A percentile compares a stretch with the other conserved stretches of the same genome.
phyloP scores from a whole-genome alignment of 1,140 invertebrate genomes.

The Conus ventricosus region DNA sequence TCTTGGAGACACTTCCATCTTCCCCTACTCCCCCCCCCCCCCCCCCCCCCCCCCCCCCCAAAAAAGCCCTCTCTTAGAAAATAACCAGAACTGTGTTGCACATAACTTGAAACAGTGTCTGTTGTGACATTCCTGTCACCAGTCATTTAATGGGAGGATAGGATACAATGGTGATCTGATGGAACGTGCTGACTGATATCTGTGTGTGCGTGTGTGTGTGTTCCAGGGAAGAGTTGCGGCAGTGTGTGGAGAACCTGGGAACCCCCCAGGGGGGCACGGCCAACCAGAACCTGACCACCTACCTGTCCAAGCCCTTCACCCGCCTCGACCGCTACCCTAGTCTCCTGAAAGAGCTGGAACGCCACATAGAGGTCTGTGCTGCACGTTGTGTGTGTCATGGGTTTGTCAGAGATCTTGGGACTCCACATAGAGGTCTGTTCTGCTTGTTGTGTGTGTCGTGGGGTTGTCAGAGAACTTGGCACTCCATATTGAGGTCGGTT shows the following conservation, averaged over 20 bases:
- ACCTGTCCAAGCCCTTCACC: slow-evolving; percentile 94
- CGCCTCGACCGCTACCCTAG: slow-evolving; percentile 91
- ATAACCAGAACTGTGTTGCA: no score
- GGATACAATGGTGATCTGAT: no score
- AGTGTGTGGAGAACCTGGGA: slow-evolving; percentile 88
- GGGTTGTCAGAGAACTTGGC: neutral
- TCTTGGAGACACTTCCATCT: no score
- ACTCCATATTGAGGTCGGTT: no score
- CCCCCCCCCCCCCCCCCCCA: no score
- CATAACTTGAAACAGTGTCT: no score
- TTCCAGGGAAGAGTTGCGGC: slow-evolving; percentile 86
- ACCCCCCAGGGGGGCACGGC: slow-evolving; percentile 85
- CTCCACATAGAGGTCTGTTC: slow-evolving; percentile 86
- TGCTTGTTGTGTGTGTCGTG: neutral
- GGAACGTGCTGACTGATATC: no score
- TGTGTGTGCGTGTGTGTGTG: neutral
- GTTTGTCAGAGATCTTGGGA: slow-evolving; percentile 78
- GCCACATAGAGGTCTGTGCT: slow-evolving; percentile 85
- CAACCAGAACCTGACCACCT: slow-evolving; percentile 88
- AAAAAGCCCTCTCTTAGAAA: no score
- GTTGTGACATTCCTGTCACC: no score
- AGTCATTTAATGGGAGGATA: no score
- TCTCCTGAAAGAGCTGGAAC: slow-evolving; percentile 91
- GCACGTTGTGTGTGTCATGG: no score
- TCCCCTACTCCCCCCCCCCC: no score